A percentile compares a stretch with the other conserved stretches of the same genome.
Conservation (phyloP, 2,888 invertebrate species). For the Elegia similella region DNA sequence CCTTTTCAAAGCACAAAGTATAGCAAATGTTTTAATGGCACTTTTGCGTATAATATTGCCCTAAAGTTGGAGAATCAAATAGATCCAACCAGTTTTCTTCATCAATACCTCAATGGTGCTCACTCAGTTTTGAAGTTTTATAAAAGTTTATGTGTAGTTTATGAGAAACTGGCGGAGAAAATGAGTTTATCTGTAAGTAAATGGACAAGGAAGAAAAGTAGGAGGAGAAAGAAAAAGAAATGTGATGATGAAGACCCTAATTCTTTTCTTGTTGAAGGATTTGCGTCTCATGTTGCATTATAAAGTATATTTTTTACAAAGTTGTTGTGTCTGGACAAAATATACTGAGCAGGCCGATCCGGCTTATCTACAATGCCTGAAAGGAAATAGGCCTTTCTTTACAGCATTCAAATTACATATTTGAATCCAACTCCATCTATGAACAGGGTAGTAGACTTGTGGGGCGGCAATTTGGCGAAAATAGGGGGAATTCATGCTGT, state of each 20-base stretch:
- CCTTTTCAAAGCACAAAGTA: conserved; percentile 81
- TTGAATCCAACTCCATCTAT: no score
- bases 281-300: conserved; percentile 46
- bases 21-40: conserved; percentile 87
- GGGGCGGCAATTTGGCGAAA: no score
- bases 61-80: conserved; percentile 81
- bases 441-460: no score
- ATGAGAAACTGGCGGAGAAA: conserved; percentile 41
- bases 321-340: no score
- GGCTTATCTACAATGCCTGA: no score
- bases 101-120: conserved; percentile 68
- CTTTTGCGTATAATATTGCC: conserved; percentile 88
- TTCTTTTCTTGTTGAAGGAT: conserved; percentile 59
- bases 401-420: no score
- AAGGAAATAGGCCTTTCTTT: no score
- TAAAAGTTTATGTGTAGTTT: conserved; percentile 52
- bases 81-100: conserved; percentile 78
- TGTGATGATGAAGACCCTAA: conserved; percentile 41
- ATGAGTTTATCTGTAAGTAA: conserved; percentile 49
- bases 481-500: no score
- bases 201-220: conserved; percentile 45
- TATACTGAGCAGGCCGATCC: no score
- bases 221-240: conserved; percentile 45
- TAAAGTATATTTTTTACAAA: neutral
- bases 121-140: conserved; percentile 58